Percentiles rank a stretch among this genome's conserved stretches.
Evolutionary conservation across 2,797 vertebrate species (phyloP).

Genomic region (Spinibarbus caldwelli): DNA sequence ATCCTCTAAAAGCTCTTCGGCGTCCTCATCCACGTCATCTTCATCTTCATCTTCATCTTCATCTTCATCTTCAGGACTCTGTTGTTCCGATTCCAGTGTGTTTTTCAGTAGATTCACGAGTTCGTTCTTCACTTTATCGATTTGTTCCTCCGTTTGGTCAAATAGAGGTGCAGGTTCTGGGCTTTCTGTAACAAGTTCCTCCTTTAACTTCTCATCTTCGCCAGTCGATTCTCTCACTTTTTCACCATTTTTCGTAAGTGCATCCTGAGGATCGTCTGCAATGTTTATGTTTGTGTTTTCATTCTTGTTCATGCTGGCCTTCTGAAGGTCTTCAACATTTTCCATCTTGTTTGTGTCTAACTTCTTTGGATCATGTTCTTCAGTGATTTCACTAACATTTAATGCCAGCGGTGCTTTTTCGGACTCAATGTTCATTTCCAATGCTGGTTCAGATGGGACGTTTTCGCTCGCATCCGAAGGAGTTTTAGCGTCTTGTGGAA

Average conservation of each 20-base stretch:
- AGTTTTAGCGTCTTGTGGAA: neutral
- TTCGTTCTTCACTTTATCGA: slow-evolving; percentile 47
- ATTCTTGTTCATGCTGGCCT: slow-evolving; percentile 4
- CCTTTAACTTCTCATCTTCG: neutral
- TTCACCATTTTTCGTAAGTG: neutral
- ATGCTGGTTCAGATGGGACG: neutral
- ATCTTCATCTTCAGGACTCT: slow-evolving; percentile 36
- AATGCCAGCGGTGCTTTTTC: neutral
- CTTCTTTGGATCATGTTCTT: slow-evolving; percentile 65
- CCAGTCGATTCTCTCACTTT: neutral
- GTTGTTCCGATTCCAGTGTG: slow-evolving; percentile 35
- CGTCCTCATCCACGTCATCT: slow-evolving; percentile 40
- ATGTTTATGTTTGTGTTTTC: neutral
- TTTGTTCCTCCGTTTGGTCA: slow-evolving; percentile 47
- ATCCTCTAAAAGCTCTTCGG: slow-evolving; percentile 87
- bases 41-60: neutral
- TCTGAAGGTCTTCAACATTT: neutral
- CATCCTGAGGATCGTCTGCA: neutral
- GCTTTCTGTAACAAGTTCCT: neutral
- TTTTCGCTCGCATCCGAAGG: neutral
- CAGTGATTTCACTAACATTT: slow-evolving; percentile 54
- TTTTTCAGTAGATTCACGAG: slow-evolving; percentile 25
- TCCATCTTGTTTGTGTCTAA: neutral
- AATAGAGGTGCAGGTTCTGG: neutral
- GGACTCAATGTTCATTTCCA: neutral